Evolutionary conservation across 2,113 vertebrate species (phyloP).

Genomic region (Zeus faber): DNA sequence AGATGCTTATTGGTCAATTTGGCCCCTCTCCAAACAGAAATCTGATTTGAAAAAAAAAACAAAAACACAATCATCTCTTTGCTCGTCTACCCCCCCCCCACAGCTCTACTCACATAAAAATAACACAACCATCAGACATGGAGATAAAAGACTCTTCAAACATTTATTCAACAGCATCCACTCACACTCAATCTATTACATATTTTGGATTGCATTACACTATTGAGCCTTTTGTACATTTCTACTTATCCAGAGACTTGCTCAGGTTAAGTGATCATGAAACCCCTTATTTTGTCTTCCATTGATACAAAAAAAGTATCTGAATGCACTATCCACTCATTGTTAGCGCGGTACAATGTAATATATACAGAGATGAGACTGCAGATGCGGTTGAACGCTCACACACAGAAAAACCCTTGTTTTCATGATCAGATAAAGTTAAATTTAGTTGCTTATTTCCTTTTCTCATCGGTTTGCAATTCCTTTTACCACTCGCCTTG

Average conservation of each 20-base stretch:
- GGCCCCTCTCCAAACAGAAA: slow-evolving; percentile 5
- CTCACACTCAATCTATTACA: slow-evolving; percentile 26
- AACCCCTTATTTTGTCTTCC: slow-evolving; percentile 58
- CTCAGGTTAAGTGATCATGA: slow-evolving; percentile 38
- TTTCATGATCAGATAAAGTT: no score
- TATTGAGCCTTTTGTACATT: slow-evolving; percentile 44
- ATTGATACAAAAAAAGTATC: slow-evolving; percentile 30
- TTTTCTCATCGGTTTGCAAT: not conserved
- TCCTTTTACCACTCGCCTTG: slow-evolving; percentile 20
- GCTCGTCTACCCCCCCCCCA: slow-evolving; percentile 9
- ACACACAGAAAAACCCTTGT: no score
- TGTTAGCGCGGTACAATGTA: slow-evolving; percentile 26
- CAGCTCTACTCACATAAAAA: slow-evolving; percentile 20
- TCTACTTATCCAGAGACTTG: slow-evolving; percentile 28
- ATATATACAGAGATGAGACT: slow-evolving; percentile 29
- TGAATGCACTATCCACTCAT: slow-evolving; percentile 9
- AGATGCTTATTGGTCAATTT: slow-evolving; percentile 14
- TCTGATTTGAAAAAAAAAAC: not conserved
- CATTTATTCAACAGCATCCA: slow-evolving; percentile 16
- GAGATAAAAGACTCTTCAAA: slow-evolving; percentile 18
- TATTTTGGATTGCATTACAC: slow-evolving; percentile 34
- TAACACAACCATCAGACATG: slow-evolving; percentile 3
- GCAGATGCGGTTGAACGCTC: slow-evolving; percentile 16
- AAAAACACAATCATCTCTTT: not conserved
- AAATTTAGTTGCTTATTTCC: not conserved